Percentiles rank a stretch among this genome's conserved stretches.
These are phyloP conservation scores for Microctonus aethiopoides DNA, from an alignment of 2,888 invertebrate genomes.

Conservation along the genomic window DNA sequence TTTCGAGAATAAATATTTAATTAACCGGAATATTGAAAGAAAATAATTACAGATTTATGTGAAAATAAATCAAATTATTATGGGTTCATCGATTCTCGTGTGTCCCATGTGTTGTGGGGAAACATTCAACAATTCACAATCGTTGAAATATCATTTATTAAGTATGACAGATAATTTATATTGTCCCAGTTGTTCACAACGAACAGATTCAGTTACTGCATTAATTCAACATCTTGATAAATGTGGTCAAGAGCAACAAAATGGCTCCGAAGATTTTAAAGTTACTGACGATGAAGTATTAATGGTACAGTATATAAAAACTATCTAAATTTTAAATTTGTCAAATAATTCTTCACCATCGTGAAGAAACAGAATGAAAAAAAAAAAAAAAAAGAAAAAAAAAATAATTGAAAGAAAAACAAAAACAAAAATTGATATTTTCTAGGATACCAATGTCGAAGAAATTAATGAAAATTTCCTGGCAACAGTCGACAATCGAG, in stretches of 20 bases:
- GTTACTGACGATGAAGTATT: conserved; percentile 21
- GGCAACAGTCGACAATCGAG: conserved; percentile 55
- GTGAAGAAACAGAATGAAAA: background rate
- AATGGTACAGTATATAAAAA: conserved; percentile 18
- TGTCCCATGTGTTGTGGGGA: conserved; percentile 77
- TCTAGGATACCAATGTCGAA: conserved; percentile 36
- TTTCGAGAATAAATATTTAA: background rate
- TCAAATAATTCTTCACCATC: background rate
- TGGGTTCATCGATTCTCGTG: conserved; percentile 69
- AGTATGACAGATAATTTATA: conserved; percentile 71
- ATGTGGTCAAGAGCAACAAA: conserved; percentile 49
- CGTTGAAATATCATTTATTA: conserved; percentile 69
- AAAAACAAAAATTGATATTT: background rate
- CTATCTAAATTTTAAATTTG: conserved; percentile 7
- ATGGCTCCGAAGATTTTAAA: conserved; percentile 1
- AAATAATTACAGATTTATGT: conserved; percentile 18
- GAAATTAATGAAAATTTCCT: conserved; percentile 49
- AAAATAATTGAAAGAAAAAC: background rate
- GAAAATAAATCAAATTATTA: conserved; percentile 47
- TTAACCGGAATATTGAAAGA: background rate
- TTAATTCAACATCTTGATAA: conserved; percentile 72
- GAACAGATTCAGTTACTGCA: conserved; percentile 70
- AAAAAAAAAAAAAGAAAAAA: background rate
- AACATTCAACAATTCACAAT: conserved; percentile 71
- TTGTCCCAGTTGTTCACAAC: conserved; percentile 73